phyloP scores from a whole-genome alignment of 2,797 vertebrate species.

The Melanotaenia pygmaea region DNA sequence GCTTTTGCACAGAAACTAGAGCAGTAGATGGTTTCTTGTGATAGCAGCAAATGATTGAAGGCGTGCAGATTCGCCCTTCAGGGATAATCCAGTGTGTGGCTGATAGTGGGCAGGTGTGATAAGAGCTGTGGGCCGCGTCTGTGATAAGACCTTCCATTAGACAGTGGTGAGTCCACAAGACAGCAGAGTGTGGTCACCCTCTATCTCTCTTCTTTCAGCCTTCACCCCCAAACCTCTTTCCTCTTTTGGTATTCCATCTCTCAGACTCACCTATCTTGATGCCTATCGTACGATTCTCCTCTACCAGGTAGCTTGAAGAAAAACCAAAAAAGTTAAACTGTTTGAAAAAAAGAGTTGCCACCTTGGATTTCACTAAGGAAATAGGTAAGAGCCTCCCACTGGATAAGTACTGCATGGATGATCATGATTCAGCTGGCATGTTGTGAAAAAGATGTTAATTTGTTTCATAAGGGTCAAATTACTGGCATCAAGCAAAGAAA shows the following conservation, averaged over 20 bases:
- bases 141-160: conserved; percentile 84
- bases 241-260: conserved; percentile 35
- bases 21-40: conserved; percentile 74
- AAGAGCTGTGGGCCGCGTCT: conserved; percentile 69
- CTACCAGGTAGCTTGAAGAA: conserved; percentile 34
- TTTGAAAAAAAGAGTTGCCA: neutral
- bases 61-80: conserved; percentile 82
- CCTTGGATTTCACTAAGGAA: neutral
- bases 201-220: conserved; percentile 45
- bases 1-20: conserved; percentile 66
- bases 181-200: conserved; percentile 64
- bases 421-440: neutral
- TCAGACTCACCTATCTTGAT: conserved; percentile 47
- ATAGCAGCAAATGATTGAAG: conserved; percentile 82
- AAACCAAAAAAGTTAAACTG: neutral
- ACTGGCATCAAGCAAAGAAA: neutral
- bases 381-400: neutral
- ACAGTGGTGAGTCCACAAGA: conserved; percentile 56
- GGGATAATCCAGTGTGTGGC: conserved; percentile 81
- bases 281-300: conserved; percentile 40
- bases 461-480: neutral
- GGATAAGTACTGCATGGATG: neutral
- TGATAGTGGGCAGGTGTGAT: conserved; percentile 81
- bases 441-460: neutral
- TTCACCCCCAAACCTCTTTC: conserved; percentile 11